Evolutionary conservation across 64 coral and sea anemone genomes (phyloP).

Genomic region (Cladopsammia gracilis): DNA sequence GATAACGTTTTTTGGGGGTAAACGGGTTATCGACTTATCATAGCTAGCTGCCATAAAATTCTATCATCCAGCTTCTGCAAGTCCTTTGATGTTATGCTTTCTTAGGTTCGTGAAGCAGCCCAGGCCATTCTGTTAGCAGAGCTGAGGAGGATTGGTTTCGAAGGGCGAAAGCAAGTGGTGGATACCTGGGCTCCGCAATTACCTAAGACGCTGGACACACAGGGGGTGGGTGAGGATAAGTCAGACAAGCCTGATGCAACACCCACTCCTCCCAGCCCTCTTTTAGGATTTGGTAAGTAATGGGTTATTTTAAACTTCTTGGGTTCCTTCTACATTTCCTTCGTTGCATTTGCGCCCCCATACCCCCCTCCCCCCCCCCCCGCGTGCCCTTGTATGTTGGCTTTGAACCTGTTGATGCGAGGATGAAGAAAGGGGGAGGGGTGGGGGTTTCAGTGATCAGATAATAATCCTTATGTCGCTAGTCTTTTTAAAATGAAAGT

Average conservation of each 20-base stretch:
- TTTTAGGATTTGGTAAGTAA: constrained; percentile 43
- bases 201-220: constrained; percentile 76
- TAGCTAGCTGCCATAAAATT: too few relatives aligned
- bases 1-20: too few relatives aligned
- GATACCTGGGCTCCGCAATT: constrained; percentile 98
- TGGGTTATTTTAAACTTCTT: background rate
- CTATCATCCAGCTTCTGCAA: too few relatives aligned
- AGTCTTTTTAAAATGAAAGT: too few relatives aligned
- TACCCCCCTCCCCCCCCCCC: too few relatives aligned
- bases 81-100: background rate
- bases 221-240: constrained; percentile 62
- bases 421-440: too few relatives aligned
- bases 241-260: constrained; percentile 18
- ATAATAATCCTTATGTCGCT: too few relatives aligned
- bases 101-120: constrained; percentile 88
- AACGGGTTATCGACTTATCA: too few relatives aligned
- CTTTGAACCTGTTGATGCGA: too few relatives aligned
- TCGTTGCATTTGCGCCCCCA: background rate
- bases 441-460: too few relatives aligned
- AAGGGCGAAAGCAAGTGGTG: constrained; percentile 91
- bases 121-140: constrained; percentile 95
- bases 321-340: background rate
- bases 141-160: constrained; percentile 83
- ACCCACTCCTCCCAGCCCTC: constrained; percentile 33
- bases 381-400: too few relatives aligned